A percentile compares a stretch with the other conserved stretches of the same genome.
Conservation (phyloP, 1,140 invertebrate genomes). For the Atta cephalotes region DNA sequence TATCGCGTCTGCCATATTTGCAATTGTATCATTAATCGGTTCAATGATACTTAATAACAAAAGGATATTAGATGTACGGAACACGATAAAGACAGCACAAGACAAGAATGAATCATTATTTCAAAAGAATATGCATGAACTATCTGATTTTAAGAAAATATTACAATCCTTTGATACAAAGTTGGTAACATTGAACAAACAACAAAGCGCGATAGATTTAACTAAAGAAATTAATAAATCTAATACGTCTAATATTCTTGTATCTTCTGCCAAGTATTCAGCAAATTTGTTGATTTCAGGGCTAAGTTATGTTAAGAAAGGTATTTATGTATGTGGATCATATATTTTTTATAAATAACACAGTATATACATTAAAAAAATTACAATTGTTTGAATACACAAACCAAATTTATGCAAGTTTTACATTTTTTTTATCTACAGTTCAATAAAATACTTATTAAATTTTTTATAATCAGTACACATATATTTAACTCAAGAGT, state of each 20-base stretch:
- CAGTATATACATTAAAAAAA: conserved; percentile 5
- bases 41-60: conserved; percentile 83
- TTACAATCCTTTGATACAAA: conserved; percentile 74
- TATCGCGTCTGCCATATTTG: conserved; percentile 79
- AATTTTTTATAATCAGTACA: neutral
- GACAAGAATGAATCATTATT: conserved; percentile 73
- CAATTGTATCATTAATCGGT: conserved; percentile 79
- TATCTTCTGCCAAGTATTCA: conserved; percentile 4
- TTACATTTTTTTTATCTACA: neutral
- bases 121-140: neutral
- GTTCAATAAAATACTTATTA: neutral
- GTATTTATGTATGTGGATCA: conserved; percentile 13
- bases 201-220: neutral
- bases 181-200: conserved; percentile 2
- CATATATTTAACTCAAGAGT: neutral
- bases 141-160: conserved; percentile 57
- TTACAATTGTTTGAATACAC: neutral
- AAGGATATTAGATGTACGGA: conserved; percentile 78
- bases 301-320: neutral
- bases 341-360: conserved; percentile 42
- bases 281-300: conserved; percentile 25
- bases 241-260: neutral
- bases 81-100: conserved; percentile 74
- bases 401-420: neutral
- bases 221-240: neutral